A percentile compares a stretch with the other conserved stretches of the same genome.
These are phyloP conservation scores for Gortyna flavago DNA, from an alignment of 2,888 invertebrate genomes.

Conservation along the genomic window DNA sequence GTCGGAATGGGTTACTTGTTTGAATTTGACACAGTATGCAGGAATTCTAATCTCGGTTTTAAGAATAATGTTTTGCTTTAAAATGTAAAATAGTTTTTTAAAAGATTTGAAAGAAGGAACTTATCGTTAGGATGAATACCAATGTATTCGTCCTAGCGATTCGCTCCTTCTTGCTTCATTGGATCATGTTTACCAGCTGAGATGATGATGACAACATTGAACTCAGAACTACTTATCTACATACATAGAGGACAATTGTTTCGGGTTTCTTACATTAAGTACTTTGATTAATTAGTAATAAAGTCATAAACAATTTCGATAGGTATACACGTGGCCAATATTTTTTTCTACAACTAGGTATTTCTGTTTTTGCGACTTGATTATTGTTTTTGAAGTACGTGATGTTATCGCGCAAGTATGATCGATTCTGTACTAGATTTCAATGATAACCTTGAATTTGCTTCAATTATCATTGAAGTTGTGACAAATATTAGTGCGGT, in stretches of 20 bases:
- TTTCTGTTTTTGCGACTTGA: conserved; percentile 35
- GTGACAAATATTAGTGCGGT: not conserved
- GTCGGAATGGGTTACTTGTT: no score
- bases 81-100: conserved; percentile 3
- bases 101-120: not conserved
- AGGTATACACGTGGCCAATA: conserved; percentile 23
- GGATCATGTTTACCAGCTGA: not conserved
- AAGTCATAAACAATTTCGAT: not conserved
- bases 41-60: no score
- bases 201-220: not conserved
- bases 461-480: not conserved
- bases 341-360: conserved; percentile 20
- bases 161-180: no score
- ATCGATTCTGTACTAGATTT: conserved; percentile 5
- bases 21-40: not conserved
- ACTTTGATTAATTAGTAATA: not conserved
- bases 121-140: not conserved
- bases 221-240: not conserved
- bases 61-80: not conserved
- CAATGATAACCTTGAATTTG: not conserved
- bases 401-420: conserved; percentile 35
- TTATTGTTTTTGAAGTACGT: conserved; percentile 39
- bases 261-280: not conserved
- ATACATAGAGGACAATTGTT: no score
- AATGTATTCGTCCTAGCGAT: no score